Evolutionary conservation across 2,113 vertebrate species (phyloP), one percentile per base, ranked within the genome.

Genomic region (Crotalus viridis): DNA sequence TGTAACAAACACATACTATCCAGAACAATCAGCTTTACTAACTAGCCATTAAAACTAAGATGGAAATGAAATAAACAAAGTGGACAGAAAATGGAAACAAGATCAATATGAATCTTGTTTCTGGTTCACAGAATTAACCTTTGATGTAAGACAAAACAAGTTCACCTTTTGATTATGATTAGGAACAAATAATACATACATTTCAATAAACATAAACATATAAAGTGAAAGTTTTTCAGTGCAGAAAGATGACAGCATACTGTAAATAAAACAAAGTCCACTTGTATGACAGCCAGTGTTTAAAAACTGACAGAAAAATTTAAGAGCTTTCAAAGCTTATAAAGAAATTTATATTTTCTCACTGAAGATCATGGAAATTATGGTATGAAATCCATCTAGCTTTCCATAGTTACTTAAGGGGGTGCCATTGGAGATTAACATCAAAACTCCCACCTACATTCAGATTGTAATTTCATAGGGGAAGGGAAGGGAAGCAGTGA

Each of bases 331-430:
- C 92, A 89, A 86, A 28, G 46, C n/a, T 21, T 17, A 89, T 17
- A 17, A 9, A 26, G 2, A 2, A 56, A 88, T 93, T 7, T 56
- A 33, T 43, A 6, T 3, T 22, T 90, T 94, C 43, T 24, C 46
- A 55, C 28, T 88, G 89, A 89, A 94, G 61, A 19, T 7, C 51
- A 39, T 74, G 26, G 28, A 52, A 59, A 19, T 7, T 52, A 26
- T 26, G 54, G 57, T 19, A 52, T 3, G 55, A 91, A 61, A 26
- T 69, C 33, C 43, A 26, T 74, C 85, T 90, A 33, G 52, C 91
- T 89, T 87, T 69, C 91, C 85, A 93, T 88, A 93, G 88, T 89
- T 33, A 48, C 19, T 43, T 81, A 39, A 94, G 13, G 43, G 89
- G 54, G 22, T 91, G 61, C 92, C 46, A 59, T 52, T 87, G 43